Evolutionary conservation across 2,797 vertebrate species (phyloP).

Genomic region (Lerista edwardsae): DNA sequence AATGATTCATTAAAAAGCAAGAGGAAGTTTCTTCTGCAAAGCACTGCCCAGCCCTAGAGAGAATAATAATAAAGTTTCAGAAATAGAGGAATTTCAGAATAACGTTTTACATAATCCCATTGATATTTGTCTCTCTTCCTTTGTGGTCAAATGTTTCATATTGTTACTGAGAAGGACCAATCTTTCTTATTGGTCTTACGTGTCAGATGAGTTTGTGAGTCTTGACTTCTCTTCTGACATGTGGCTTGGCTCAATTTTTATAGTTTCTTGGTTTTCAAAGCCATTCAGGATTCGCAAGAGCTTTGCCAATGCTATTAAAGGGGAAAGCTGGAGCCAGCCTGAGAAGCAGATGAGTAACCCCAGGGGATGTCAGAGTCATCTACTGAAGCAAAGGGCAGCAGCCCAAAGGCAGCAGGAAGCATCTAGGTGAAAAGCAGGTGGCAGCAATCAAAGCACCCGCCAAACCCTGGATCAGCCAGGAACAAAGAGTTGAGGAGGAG

Average conservation of each 20-base stretch:
- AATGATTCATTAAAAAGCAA: neutral
- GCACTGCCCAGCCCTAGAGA: neutral
- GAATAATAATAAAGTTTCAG: neutral
- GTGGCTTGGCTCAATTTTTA: neutral
- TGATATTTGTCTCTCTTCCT: neutral
- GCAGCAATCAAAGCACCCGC: slow-evolving; percentile 9
- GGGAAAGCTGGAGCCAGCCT: slow-evolving; percentile 20
- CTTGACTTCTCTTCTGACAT: neutral
- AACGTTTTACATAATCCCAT: neutral
- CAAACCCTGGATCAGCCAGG: neutral
- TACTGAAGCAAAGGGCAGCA: slow-evolving; percentile 1
- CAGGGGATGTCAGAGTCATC: neutral
- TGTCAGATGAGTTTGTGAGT: neutral
- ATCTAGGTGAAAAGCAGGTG: slow-evolving; percentile 20
- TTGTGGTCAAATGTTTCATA: neutral
- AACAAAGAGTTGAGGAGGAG: neutral
- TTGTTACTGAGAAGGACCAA: neutral
- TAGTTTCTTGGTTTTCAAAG: neutral
- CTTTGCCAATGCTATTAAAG: slow-evolving; percentile 23
- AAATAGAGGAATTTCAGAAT: neutral
- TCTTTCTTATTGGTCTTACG: neutral
- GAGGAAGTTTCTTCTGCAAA: neutral
- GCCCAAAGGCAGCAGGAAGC: neutral
- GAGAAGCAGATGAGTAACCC: slow-evolving; percentile 34
- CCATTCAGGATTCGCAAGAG: neutral